phyloP scores from a whole-genome alignment of 2,888 invertebrate genomes.

The Punctoribates punctum region DNA sequence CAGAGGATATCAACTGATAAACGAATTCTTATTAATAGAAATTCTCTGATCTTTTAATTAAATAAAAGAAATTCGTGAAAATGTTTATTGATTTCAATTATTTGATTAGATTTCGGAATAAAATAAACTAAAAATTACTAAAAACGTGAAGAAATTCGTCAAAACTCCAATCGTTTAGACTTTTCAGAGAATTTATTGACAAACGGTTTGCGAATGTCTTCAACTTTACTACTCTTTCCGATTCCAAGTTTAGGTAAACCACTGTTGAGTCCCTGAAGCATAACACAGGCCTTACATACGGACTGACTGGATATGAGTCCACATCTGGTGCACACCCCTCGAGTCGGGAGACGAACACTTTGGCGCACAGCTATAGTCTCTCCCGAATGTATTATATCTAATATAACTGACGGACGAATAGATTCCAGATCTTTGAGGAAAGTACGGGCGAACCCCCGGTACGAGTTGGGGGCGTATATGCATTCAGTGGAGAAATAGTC shows the following conservation, averaged over 20 bases:
- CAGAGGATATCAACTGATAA: too few relatives aligned
- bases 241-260: constrained; percentile 87
- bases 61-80: too few relatives aligned
- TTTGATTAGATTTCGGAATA: too few relatives aligned
- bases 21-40: too few relatives aligned
- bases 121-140: too few relatives aligned
- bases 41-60: too few relatives aligned
- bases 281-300: constrained; percentile 92
- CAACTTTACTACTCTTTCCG: constrained; percentile 60
- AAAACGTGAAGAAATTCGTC: neutral
- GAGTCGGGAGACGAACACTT: constrained; percentile 66
- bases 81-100: too few relatives aligned
- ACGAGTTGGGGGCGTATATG: constrained; percentile 96
- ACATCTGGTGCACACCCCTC: constrained; percentile 76
- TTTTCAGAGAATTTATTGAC: neutral
- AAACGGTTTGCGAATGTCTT: constrained; percentile 17
- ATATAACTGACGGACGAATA: constrained; percentile 81
- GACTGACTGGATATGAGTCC: constrained; percentile 80
- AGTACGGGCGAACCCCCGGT: constrained; percentile 81
- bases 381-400: constrained; percentile 87
- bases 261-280: constrained; percentile 86
- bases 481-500: constrained; percentile 99
- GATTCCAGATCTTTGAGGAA: constrained; percentile 92
- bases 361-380: constrained; percentile 57
- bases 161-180: constrained; percentile 1